phyloP scores from a whole-genome alignment of 2,888 invertebrate genomes.

The Dione juno region DNA sequence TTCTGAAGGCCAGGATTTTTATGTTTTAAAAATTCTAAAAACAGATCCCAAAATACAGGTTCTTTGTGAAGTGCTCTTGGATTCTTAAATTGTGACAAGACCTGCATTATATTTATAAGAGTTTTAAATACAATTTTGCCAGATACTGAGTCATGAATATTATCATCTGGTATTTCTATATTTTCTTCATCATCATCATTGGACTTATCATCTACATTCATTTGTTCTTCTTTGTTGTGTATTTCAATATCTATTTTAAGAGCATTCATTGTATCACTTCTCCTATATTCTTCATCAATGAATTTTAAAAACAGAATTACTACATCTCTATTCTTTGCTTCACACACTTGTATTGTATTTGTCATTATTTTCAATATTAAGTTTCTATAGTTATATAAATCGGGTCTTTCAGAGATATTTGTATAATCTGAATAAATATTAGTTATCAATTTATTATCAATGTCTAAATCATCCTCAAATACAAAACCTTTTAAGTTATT shows the following conservation, averaged over 20 bases:
- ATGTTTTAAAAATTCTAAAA: slow-evolving; percentile 90
- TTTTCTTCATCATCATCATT: slow-evolving; percentile 68
- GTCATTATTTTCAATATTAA: slow-evolving; percentile 92
- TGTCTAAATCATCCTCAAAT: slow-evolving; percentile 68
- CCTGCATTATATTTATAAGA: slow-evolving; percentile 87
- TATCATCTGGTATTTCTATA: slow-evolving; percentile 59
- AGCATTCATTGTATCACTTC: slow-evolving; percentile 66
- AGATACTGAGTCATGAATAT: slow-evolving; percentile 61
- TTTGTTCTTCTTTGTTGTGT: slow-evolving; percentile 76
- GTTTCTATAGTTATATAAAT: slow-evolving; percentile 89
- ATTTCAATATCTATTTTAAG: slow-evolving; percentile 83
- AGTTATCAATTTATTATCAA: slow-evolving; percentile 59
- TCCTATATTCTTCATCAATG: slow-evolving; percentile 85
- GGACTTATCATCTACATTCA: slow-evolving; percentile 61
- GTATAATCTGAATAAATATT: slow-evolving; percentile 68
- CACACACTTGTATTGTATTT: slow-evolving; percentile 88
- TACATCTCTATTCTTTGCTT: slow-evolving; percentile 91
- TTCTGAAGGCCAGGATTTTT: slow-evolving; percentile 92
- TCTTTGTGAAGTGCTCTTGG: slow-evolving; percentile 91
- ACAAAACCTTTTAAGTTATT: slow-evolving; percentile 63
- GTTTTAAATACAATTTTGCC: slow-evolving; percentile 78
- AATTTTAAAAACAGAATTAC: slow-evolving; percentile 92
- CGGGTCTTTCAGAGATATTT: slow-evolving; percentile 84
- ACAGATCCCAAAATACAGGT: slow-evolving; percentile 88
- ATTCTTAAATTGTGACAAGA: slow-evolving; percentile 91